A percentile compares a stretch with the other conserved stretches of the same genome.
Evolutionary conservation across 2,888 invertebrate species (phyloP).

Genomic region (Helicoverpa assulta): DNA sequence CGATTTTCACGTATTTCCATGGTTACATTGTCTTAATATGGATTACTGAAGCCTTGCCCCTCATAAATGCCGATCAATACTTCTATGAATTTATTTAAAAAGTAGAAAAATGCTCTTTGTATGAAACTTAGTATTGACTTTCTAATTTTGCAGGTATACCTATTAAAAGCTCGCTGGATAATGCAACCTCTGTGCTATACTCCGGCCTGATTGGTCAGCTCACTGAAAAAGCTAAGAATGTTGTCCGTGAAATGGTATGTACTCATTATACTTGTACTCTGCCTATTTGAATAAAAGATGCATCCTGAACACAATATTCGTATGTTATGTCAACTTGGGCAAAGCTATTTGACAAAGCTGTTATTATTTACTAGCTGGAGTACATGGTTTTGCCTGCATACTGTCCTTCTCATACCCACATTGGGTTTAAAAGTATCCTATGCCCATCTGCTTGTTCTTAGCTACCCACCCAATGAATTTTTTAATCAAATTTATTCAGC

Average conservation of each 20-base stretch:
- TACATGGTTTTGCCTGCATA: no score
- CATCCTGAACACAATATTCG: no score
- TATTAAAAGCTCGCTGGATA: conserved; percentile 97
- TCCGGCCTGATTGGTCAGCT: conserved; percentile 97
- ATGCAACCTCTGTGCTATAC: conserved; percentile 98
- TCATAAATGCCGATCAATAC: conserved; percentile 32
- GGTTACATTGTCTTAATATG: conserved; percentile 56
- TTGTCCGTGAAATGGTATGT: conserved; percentile 95
- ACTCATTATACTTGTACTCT: no score
- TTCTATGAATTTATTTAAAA: background rate
- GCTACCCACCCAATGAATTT: no score
- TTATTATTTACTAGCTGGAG: no score
- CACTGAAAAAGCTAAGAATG: conserved; percentile 97
- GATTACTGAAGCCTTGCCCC: conserved; percentile 10
- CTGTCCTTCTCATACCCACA: no score
- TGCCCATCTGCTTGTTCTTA: no score
- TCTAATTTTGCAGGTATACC: conserved; percentile 92
- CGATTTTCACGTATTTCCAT: conserved; percentile 75
- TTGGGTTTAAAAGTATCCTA: no score
- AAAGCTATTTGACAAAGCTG: no score
- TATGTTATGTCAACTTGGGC: no score
- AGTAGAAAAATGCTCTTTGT: background rate
- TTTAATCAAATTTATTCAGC: no score
- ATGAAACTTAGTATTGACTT: conserved; percentile 35
- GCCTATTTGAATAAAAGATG: no score